These are phyloP conservation scores for Oxycera nigricornis DNA, from an alignment of 2,888 invertebrate species.

Conservation along the genomic window DNA sequence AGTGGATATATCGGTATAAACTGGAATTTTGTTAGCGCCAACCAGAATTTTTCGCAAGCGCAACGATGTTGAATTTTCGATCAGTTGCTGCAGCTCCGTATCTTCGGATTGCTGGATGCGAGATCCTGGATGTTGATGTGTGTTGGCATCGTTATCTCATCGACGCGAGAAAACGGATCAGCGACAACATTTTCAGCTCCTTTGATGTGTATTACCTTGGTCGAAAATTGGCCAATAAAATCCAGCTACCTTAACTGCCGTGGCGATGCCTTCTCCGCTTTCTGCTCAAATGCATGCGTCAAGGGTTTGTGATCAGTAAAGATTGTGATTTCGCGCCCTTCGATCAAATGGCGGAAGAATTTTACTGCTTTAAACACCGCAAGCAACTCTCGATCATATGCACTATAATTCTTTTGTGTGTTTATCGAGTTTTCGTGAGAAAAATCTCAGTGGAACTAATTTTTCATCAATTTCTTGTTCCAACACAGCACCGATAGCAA, in stretches of 20 bases:
- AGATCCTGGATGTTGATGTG: not conserved
- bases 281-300: not conserved
- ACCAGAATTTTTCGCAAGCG: too few species aligned
- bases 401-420: slow-evolving; percentile 3
- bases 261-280: slow-evolving; percentile 37
- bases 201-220: not conserved
- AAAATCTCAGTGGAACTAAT: slow-evolving; percentile 18
- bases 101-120: not conserved
- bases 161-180: not conserved
- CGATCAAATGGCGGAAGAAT: slow-evolving; percentile 41
- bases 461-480: slow-evolving; percentile 18
- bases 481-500: not conserved
- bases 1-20: not conserved
- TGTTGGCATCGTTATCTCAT: not conserved
- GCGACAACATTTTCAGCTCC: not conserved
- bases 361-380: slow-evolving; percentile 35
- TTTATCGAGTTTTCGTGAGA: slow-evolving; percentile 8
- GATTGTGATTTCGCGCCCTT: slow-evolving; percentile 15
- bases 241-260: slow-evolving; percentile 33
- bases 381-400: slow-evolving; percentile 13
- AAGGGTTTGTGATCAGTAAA: slow-evolving; percentile 3
- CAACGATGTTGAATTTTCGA: too few species aligned
- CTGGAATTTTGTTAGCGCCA: too few species aligned
- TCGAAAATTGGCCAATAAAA: not conserved
- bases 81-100: not conserved